Conservation (phyloP, 1,140 invertebrate genomes). For the Dreissena rostriformis region DNA sequence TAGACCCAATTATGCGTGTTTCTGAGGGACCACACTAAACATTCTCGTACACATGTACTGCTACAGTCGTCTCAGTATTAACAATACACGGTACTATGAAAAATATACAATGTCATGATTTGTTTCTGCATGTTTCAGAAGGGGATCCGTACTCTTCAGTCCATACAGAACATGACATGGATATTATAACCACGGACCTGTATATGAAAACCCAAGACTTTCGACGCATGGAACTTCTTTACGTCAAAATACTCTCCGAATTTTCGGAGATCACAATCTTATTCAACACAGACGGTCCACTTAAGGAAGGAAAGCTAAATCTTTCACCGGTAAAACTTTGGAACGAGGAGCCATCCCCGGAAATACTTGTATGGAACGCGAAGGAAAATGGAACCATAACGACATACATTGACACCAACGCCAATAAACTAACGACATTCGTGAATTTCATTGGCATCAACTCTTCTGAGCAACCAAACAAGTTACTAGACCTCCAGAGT, state of each 20-base stretch:
- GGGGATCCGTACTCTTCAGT: slow-evolving; percentile 47
- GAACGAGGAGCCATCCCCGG: slow-evolving; percentile 48
- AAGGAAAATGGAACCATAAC: slow-evolving; percentile 16
- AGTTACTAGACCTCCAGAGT: slow-evolving; percentile 28
- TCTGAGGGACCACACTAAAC: too few relatives aligned
- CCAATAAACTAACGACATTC: slow-evolving; percentile 41
- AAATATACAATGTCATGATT: too few relatives aligned
- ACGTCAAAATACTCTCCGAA: slow-evolving; percentile 47
- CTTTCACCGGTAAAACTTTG: slow-evolving; percentile 39
- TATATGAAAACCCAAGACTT: slow-evolving; percentile 40
- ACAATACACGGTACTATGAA: too few relatives aligned
- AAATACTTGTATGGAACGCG: slow-evolving; percentile 30
- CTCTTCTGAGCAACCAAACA: neutral
- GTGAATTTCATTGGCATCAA: slow-evolving; percentile 53
- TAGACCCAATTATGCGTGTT: too few relatives aligned
- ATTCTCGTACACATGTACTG: too few relatives aligned
- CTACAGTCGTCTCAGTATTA: too few relatives aligned
- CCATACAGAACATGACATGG: slow-evolving; percentile 30
- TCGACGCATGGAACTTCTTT: slow-evolving; percentile 35
- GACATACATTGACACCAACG: slow-evolving; percentile 40
- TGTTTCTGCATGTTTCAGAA: neutral
- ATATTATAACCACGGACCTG: slow-evolving; percentile 36
- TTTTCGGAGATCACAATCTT: slow-evolving; percentile 49
- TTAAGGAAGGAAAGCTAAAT: slow-evolving; percentile 26
- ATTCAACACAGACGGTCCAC: slow-evolving; percentile 24